These are phyloP conservation scores for Calliopsis andreniformis DNA, from an alignment of 1,140 invertebrate species.

Conservation along the genomic window DNA sequence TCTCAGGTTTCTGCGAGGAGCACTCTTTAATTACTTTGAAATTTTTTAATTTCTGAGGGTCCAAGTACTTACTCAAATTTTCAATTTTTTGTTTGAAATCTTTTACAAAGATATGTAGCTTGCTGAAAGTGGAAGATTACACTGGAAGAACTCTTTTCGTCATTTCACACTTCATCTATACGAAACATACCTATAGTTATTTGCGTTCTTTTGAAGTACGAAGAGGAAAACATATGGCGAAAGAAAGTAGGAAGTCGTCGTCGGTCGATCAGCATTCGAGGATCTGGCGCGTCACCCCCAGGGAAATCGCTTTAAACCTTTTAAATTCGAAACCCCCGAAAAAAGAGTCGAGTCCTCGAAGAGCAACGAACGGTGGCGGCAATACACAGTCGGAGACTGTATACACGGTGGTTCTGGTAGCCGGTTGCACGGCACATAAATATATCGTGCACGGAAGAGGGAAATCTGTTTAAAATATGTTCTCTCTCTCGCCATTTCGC, in stretches of 20 bases:
- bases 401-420: constrained; percentile 4
- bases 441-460: constrained; percentile 75
- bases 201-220: neutral
- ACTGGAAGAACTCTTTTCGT: no score
- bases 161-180: no score
- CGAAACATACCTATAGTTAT: neutral
- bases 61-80: no score
- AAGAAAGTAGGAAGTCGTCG: constrained; percentile 35
- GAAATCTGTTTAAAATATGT: constrained; percentile 82
- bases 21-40: no score
- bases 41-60: no score
- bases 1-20: no score
- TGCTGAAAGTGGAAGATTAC: no score
- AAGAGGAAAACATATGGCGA: constrained; percentile 25
- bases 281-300: constrained; percentile 71
- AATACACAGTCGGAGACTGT: neutral
- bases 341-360: constrained; percentile 54
- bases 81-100: no score
- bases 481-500: constrained; percentile 75
- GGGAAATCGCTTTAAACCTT: constrained; percentile 82
- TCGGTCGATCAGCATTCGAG: constrained; percentile 65
- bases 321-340: constrained; percentile 73
- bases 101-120: no score
- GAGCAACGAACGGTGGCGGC: constrained; percentile 35
- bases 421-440: constrained; percentile 75